A percentile compares a stretch with the other conserved stretches of the same genome.
Conservation (phyloP, 2,797 vertebrate genomes). For the Acanthurus leucopareius region DNA sequence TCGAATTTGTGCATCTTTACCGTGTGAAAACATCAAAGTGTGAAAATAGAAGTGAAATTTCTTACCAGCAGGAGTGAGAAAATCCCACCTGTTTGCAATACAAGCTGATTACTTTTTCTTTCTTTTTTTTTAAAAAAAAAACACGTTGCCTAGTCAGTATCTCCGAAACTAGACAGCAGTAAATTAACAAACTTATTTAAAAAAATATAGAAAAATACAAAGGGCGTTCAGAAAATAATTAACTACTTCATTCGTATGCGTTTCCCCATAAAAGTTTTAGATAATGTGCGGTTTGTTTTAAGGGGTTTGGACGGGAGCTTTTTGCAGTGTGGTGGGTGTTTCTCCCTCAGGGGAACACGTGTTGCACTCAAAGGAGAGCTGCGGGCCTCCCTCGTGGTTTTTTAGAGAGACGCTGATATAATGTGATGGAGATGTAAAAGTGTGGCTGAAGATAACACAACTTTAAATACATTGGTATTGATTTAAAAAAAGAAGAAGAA, state of each 20-base stretch:
- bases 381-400: constrained; percentile 47
- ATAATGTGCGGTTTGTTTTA: background rate
- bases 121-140: too few species aligned
- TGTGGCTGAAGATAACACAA: background rate
- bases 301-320: background rate
- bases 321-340: constrained; percentile 41
- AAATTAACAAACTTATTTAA: background rate
- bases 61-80: background rate
- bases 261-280: background rate
- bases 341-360: constrained; percentile 48
- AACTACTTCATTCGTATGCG: accelerated
- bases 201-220: background rate
- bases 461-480: background rate
- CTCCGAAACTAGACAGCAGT: background rate
- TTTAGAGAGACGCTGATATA: background rate
- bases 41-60: background rate
- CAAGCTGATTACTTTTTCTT: background rate
- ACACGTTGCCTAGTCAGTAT: too few species aligned
- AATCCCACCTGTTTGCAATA: constrained; percentile 35
- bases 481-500: background rate
- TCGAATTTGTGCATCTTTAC: background rate
- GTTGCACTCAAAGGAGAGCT: constrained; percentile 46
- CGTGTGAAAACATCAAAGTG: background rate
- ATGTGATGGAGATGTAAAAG: constrained; percentile 4
- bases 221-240: too few species aligned